Evolutionary conservation across 2,888 invertebrate species (phyloP).

Genomic region (Hylaea fasciaria): DNA sequence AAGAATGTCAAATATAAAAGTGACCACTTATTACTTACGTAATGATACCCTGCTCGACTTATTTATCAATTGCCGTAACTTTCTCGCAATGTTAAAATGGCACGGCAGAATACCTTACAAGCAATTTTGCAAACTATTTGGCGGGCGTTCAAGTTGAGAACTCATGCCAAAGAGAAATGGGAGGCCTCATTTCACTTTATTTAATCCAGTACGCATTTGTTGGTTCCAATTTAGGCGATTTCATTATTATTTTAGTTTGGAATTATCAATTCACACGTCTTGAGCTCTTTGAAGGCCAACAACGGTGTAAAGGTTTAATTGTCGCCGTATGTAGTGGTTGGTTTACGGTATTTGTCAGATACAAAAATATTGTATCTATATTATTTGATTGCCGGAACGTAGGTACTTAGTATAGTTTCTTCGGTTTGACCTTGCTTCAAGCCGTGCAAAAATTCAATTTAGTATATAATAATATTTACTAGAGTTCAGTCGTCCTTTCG

Average conservation of each 20-base stretch:
- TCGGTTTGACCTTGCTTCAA: neutral
- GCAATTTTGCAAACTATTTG: constrained; percentile 29
- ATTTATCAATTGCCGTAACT: constrained; percentile 14
- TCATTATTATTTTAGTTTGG: neutral
- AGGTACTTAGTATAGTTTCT: neutral
- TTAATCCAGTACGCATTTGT: constrained; percentile 14
- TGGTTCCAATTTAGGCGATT: constrained; percentile 5
- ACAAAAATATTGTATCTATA: too few relatives aligned
- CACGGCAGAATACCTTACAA: constrained; percentile 15
- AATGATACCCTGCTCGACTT: constrained; percentile 14
- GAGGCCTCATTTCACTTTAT: neutral
- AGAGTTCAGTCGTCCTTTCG: constrained; percentile 3
- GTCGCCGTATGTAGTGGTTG: too few relatives aligned
- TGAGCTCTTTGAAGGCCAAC: neutral
- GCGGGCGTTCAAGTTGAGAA: constrained; percentile 27
- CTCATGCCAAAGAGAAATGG: constrained; percentile 26
- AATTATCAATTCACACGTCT: neutral
- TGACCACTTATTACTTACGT: constrained; percentile 12
- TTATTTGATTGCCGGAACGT: too few relatives aligned
- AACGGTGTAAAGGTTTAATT: neutral
- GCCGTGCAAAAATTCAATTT: too few relatives aligned
- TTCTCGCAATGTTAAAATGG: constrained; percentile 23
- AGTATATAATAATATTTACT: too few relatives aligned
- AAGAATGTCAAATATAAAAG: constrained; percentile 29
- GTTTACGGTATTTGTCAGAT: too few relatives aligned